A percentile compares a stretch with the other conserved stretches of the same genome.
phyloP scores from a whole-genome alignment of 1,140 invertebrate species.

The Sweltsa coloradensis region DNA sequence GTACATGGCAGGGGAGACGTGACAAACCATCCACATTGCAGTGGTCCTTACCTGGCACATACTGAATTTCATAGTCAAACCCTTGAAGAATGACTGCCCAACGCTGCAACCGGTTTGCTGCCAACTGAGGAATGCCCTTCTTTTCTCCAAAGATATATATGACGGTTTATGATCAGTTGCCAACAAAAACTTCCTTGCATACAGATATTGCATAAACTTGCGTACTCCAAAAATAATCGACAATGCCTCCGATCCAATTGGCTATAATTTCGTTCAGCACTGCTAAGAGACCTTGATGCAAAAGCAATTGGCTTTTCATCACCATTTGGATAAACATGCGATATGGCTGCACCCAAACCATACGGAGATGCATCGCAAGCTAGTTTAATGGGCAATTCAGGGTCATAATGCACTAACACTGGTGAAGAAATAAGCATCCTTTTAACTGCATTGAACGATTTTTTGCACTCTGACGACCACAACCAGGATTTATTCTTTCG shows the following conservation, averaged over 20 bases:
- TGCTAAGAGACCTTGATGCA: slow-evolving; percentile 32
- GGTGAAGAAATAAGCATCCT: slow-evolving; percentile 15
- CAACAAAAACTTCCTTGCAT: slow-evolving; percentile 23
- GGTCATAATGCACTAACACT: slow-evolving; percentile 28
- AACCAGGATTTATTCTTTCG: slow-evolving; percentile 17
- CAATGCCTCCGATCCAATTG: slow-evolving; percentile 39
- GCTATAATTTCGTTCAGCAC: slow-evolving; percentile 32
- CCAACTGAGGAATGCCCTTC: slow-evolving; percentile 18
- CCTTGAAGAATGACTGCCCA: slow-evolving; percentile 24
- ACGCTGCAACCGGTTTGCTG: slow-evolving; percentile 24
- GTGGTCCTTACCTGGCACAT: slow-evolving; percentile 5
- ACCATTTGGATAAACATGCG: slow-evolving; percentile 26
- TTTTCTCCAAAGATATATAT: slow-evolving; percentile 20
- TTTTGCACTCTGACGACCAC: slow-evolving; percentile 19
- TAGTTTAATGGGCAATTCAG: slow-evolving; percentile 34
- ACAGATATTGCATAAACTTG: slow-evolving; percentile 25
- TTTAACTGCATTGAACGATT: slow-evolving; percentile 22
- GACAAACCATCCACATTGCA: neutral
- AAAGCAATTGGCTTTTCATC: slow-evolving; percentile 32
- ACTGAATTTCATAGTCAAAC: slow-evolving; percentile 25
- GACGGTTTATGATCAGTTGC: slow-evolving; percentile 27
- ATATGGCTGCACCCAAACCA: slow-evolving; percentile 33
- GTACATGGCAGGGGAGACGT: neutral
- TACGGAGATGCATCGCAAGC: slow-evolving; percentile 27
- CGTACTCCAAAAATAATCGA: slow-evolving; percentile 21